Evolutionary conservation across 2,797 vertebrate species (phyloP).

Genomic region (Pelodytes ibericus): DNA sequence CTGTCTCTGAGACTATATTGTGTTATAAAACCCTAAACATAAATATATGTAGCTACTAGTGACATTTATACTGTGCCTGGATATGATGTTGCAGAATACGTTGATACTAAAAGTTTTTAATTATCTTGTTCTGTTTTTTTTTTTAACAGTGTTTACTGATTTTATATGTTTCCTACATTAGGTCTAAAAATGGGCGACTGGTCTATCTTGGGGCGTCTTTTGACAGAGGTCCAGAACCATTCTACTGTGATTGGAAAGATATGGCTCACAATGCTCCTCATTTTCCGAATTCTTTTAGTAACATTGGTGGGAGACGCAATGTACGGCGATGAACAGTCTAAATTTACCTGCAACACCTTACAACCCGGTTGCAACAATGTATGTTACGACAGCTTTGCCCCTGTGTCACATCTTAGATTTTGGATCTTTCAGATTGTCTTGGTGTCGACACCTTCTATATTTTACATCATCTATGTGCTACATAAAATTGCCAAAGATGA

Average conservation of each 20-base stretch:
- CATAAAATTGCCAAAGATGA: conserved; percentile 74
- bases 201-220: conserved; percentile 73
- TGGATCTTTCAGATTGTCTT: conserved; percentile 76
- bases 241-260: conserved; percentile 74
- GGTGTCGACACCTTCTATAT: conserved; percentile 68
- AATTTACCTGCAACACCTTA: conserved; percentile 70
- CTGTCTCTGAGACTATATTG: too few relatives aligned
- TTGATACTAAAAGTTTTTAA: neutral
- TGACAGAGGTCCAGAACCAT: conserved; percentile 73
- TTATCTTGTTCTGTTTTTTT: too few relatives aligned
- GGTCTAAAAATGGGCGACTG: conserved; percentile 70
- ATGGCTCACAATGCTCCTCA: conserved; percentile 74
- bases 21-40: too few relatives aligned
- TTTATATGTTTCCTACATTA: conserved; percentile 20
- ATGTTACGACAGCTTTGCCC: conserved; percentile 69
- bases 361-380: conserved; percentile 73
- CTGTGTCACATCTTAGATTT: conserved; percentile 72
- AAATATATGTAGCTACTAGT: too few relatives aligned
- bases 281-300: conserved; percentile 73
- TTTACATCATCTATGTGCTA: conserved; percentile 70
- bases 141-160: neutral
- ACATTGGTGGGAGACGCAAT: conserved; percentile 69
- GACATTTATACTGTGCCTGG: neutral
- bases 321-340: conserved; percentile 72
- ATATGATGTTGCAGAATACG: neutral